Percentiles rank a stretch among this genome's conserved stretches.
Evolutionary conservation across 2,797 vertebrate species (phyloP).

Genomic region (Pseudotriccus pelzelni): DNA sequence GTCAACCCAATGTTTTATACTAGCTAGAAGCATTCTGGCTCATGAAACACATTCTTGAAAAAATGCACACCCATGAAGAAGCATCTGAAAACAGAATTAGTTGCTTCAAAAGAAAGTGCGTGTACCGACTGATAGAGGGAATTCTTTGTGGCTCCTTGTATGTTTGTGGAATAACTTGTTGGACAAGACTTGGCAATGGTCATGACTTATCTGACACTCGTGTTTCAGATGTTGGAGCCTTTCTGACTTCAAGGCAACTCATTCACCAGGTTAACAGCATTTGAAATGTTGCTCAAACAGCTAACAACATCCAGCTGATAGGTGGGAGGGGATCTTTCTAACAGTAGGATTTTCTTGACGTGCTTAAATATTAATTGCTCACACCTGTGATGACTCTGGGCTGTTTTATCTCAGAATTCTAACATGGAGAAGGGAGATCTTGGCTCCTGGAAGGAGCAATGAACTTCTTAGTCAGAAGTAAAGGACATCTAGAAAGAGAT

Average conservation of each 20-base stretch:
- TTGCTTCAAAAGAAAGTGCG: slow-evolving; percentile 12
- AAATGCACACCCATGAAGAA: not conserved
- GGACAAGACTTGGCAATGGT: not conserved
- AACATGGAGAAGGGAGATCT: not conserved
- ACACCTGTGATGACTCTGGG: not conserved
- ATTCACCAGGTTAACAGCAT: not conserved
- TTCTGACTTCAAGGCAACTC: not conserved
- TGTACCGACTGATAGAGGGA: not conserved
- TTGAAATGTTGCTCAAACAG: not conserved
- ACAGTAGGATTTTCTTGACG: not conserved
- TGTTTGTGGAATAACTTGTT: not conserved
- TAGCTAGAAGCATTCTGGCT: slow-evolving; percentile 20
- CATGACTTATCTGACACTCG: not conserved
- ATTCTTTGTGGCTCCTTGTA: not conserved
- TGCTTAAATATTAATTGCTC: not conserved
- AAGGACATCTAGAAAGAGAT: not conserved
- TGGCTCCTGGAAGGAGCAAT: not conserved
- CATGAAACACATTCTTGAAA: not conserved
- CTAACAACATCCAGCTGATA: not conserved
- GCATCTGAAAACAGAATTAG: not conserved
- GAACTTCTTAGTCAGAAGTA: not conserved
- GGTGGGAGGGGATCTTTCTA: not conserved
- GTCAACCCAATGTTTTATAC: not conserved
- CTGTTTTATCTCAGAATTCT: not conserved
- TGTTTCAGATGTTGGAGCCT: not conserved